These are phyloP conservation scores for Alloplasta piceator DNA, from an alignment of 2,888 invertebrate species.

Conservation along the genomic window DNA sequence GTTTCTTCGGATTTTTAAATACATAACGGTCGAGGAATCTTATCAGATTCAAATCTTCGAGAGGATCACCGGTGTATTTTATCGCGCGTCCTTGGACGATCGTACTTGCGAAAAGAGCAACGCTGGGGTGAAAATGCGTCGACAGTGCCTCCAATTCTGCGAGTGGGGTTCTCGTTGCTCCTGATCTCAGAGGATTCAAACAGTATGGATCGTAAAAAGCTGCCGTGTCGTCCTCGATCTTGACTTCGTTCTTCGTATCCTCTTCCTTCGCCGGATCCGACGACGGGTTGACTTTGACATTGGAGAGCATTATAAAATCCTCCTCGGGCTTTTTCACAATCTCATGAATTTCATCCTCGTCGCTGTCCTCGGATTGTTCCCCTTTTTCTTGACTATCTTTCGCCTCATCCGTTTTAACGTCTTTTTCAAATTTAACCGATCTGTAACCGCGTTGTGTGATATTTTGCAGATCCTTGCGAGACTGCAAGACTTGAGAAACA, in stretches of 20 bases:
- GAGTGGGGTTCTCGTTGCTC: constrained; percentile 89
- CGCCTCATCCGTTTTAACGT: constrained; percentile 27
- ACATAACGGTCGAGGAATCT: constrained; percentile 97
- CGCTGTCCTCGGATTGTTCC: constrained; percentile 64
- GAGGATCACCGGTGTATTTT: constrained; percentile 95
- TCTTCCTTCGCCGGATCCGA: constrained; percentile 53
- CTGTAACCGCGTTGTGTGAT: constrained; percentile 64
- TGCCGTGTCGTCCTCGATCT: constrained; percentile 73
- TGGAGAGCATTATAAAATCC: constrained; percentile 70
- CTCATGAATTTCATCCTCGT: constrained; percentile 61
- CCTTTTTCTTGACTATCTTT: constrained; percentile 23
- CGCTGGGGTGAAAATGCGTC: constrained; percentile 95
- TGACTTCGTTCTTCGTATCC: constrained; percentile 61
- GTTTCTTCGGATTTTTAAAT: constrained; percentile 95
- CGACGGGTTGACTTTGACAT: constrained; percentile 65
- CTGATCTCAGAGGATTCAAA: constrained; percentile 94
- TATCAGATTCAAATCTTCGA: constrained; percentile 95
- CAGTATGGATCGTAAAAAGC: constrained; percentile 87
- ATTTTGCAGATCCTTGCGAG: constrained; percentile 69
- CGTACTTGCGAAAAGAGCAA: constrained; percentile 93
- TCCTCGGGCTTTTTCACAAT: constrained; percentile 66
- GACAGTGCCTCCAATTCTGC: constrained; percentile 90
- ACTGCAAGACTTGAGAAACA: constrained; percentile 86
- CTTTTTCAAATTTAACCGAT: constrained; percentile 64
- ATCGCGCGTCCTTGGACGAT: constrained; percentile 90